These are phyloP conservation scores for Pangasius sanitwongsei DNA, from an alignment of 2,797 vertebrate species.

Conservation along the genomic window DNA sequence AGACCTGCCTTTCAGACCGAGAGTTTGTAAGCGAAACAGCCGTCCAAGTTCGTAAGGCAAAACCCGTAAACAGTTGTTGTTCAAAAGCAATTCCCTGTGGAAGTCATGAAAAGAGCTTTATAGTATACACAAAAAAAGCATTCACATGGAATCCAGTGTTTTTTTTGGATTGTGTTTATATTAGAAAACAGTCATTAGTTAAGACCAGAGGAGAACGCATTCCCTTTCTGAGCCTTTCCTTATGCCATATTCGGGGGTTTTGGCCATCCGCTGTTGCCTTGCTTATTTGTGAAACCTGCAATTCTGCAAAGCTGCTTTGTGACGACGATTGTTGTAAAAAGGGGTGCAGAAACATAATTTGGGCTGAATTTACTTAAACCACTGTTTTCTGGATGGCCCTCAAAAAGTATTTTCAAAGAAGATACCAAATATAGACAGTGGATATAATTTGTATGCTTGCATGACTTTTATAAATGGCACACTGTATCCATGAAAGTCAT, in stretches of 20 bases:
- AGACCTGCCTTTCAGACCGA: slow-evolving; percentile 91
- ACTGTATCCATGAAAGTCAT: not conserved
- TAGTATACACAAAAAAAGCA: not conserved
- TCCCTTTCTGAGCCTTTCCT: not conserved
- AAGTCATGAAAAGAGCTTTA: slow-evolving; percentile 50
- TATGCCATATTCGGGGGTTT: not conserved
- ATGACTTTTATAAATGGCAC: not conserved
- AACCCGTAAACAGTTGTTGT: slow-evolving; percentile 99
- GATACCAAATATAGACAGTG: not conserved
- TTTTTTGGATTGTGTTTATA: not conserved
- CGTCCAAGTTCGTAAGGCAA: slow-evolving; percentile 99
- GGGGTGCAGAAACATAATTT: not conserved
- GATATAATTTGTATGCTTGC: not conserved
- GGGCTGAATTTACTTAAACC: not conserved
- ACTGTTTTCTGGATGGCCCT: not conserved
- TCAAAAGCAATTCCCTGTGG: slow-evolving; percentile 99
- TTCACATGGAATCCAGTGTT: not conserved
- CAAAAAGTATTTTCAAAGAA: not conserved
- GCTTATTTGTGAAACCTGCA: not conserved
- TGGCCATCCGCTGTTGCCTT: not conserved
- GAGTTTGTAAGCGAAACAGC: slow-evolving; percentile 96
- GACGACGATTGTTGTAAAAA: not conserved
- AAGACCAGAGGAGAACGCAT: not conserved
- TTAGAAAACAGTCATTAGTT: not conserved
- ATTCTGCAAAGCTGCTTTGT: not conserved